These are phyloP conservation scores for Napeogenes sylphis DNA, from an alignment of 2,888 invertebrate species.

Conservation along the genomic window DNA sequence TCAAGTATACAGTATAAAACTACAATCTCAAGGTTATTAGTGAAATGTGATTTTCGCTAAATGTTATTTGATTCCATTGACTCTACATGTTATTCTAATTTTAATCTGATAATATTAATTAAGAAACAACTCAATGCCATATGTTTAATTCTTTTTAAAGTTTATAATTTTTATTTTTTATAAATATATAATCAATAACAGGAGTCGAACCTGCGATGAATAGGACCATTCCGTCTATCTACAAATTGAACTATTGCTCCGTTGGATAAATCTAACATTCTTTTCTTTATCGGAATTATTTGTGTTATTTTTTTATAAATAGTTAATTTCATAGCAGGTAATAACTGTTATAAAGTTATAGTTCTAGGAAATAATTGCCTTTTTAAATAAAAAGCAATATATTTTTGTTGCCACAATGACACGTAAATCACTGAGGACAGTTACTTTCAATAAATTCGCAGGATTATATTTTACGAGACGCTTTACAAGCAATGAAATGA, in stretches of 20 bases:
- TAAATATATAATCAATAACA: too few relatives aligned
- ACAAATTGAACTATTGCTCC: too few relatives aligned
- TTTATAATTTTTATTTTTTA: too few relatives aligned
- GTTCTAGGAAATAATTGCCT: not conserved
- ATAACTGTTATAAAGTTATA: not conserved
- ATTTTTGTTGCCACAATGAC: conserved; percentile 20
- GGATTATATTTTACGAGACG: conserved; percentile 24
- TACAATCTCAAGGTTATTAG: conserved; percentile 19
- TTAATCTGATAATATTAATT: conserved; percentile 17
- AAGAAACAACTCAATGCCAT: conserved; percentile 19
- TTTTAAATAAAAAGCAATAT: conserved; percentile 13
- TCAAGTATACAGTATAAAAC: conserved; percentile 7
- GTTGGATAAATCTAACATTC: too few relatives aligned
- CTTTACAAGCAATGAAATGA: conserved; percentile 25
- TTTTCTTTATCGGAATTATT: too few relatives aligned
- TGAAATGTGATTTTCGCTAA: conserved; percentile 22
- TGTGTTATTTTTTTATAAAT: too few relatives aligned
- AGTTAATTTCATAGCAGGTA: not conserved
- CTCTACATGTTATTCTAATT: conserved; percentile 24
- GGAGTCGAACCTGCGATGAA: too few relatives aligned
- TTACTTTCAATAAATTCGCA: conserved; percentile 23
- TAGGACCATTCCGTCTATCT: too few relatives aligned
- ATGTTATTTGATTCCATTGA: conserved; percentile 33
- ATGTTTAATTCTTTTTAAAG: not conserved
- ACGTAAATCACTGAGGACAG: conserved; percentile 21